A percentile compares a stretch with the other conserved stretches of the same genome.
These are phyloP conservation scores for Sinhomidia bicolor DNA, from an alignment of 2,888 invertebrate genomes.

Conservation along the genomic window DNA sequence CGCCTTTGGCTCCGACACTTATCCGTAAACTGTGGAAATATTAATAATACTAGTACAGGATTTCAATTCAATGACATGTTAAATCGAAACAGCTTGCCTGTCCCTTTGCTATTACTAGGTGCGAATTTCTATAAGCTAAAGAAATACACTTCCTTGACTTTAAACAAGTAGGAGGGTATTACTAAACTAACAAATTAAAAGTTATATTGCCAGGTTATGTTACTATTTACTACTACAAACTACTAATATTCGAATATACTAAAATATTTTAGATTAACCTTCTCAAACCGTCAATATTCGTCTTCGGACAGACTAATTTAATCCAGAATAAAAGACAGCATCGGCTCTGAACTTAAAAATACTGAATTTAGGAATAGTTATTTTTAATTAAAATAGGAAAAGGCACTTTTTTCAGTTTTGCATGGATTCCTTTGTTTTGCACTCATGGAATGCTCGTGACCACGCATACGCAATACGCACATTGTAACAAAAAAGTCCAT, in stretches of 20 bases:
- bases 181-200: not conserved
- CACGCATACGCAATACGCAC: too few species aligned
- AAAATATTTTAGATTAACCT: not conserved
- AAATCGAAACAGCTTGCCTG: too few species aligned
- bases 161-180: not conserved
- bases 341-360: slow-evolving; percentile 62
- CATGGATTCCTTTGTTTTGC: not conserved
- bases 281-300: slow-evolving; percentile 27
- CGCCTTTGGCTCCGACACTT: too few species aligned
- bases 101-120: too few species aligned
- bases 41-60: too few species aligned
- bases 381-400: not conserved
- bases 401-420: not conserved
- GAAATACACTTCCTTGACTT: not conserved
- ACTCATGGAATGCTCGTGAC: too few species aligned
- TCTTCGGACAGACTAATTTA: slow-evolving; percentile 48
- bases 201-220: not conserved
- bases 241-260: not conserved
- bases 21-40: too few species aligned
- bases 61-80: too few species aligned
- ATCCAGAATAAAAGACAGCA: slow-evolving; percentile 57
- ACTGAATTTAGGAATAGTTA: not conserved
- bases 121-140: not conserved
- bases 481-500: too few species aligned
- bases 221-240: slow-evolving; percentile 14